Evolutionary conservation across 2,888 invertebrate species (phyloP), one percentile per base, ranked within the genome.

Genomic region (Oligia latruncula): DNA sequence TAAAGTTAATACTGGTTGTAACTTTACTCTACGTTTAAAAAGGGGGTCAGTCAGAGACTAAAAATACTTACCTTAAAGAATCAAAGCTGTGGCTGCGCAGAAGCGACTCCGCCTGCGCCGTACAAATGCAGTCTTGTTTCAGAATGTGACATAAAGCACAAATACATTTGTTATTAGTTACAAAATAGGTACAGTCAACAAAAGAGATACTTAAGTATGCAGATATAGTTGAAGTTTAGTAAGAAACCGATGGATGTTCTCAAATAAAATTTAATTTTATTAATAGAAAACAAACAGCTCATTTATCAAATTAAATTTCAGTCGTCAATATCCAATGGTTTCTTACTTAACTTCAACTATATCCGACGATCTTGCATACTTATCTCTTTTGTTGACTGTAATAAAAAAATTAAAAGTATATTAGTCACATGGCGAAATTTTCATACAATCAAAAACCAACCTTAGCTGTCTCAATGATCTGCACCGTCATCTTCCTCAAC

Each of bases 391-490:
- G 29, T 29, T 29, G 35, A 35, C 35, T 35, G 35, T 35, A 35
- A 5, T 40, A 40, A 40, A 40, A 40, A 40, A 43, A 43, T 1
- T 43, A 1, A 43, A 43, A 40, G 43, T 8, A 60, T 40, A 70
- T 78, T 71, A 78, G 78, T 78, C 43, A 70, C 79, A 46, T 9
- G 9, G 1, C 5, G 6, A 49, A 23, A 43, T 2, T 55, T 29
- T 29, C 11, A 15, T 49, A n/a, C 11, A 55, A 74, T 65, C 0
- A 52, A 71, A 23, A 23, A 77, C 86, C 43, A 83, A 96, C 96
- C 92, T 93, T 91, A 4, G 93, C 93, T 79, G 92, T 94, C 4
- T 95, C 91, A 74, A 95, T 89, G n/a, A 96, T 93, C 72, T 92
- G 91, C 0, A 89, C 82, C 0, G 95, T 93, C 83, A 95, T 84